These are phyloP conservation scores for Drosophila fungiperda DNA, from an alignment of 2,888 invertebrate genomes.

Conservation along the genomic window DNA sequence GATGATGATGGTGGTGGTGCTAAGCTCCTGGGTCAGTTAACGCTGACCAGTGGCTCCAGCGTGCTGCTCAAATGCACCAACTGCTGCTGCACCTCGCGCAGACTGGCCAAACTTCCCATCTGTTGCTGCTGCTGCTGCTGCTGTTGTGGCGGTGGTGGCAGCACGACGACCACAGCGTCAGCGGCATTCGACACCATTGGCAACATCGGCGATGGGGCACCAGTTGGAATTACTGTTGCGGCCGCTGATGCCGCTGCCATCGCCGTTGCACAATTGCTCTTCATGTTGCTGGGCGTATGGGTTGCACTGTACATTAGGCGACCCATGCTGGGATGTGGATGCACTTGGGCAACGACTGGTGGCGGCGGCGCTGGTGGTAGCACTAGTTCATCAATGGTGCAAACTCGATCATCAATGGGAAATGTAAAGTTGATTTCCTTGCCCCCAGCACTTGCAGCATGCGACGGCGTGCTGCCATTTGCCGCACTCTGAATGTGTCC, in stretches of 20 bases:
- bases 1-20: slow-evolving; percentile 12
- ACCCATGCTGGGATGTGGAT: slow-evolving; percentile 63
- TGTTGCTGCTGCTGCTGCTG: slow-evolving; percentile 48
- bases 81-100: slow-evolving; percentile 75
- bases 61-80: slow-evolving; percentile 72
- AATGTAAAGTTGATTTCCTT: slow-evolving; percentile 87
- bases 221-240: slow-evolving; percentile 78
- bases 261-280: slow-evolving; percentile 55
- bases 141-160: slow-evolving; percentile 72
- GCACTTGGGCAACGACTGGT: slow-evolving; percentile 56
- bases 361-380: slow-evolving; percentile 83
- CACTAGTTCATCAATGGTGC: slow-evolving; percentile 85
- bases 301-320: slow-evolving; percentile 66
- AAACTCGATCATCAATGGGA: slow-evolving; percentile 86
- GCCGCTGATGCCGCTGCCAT: slow-evolving; percentile 54
- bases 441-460: slow-evolving; percentile 37
- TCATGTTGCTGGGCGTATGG: slow-evolving; percentile 51
- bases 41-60: slow-evolving; percentile 82
- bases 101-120: slow-evolving; percentile 66
- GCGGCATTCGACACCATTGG: slow-evolving; percentile 48
- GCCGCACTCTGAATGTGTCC: slow-evolving; percentile 59
- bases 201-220: slow-evolving; percentile 73
- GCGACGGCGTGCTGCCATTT: slow-evolving; percentile 54
- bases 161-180: slow-evolving; percentile 80
- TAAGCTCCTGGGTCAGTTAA: slow-evolving; percentile 81